Conservation (phyloP, 2,113 vertebrate genomes). For the Carassius auratus region DNA sequence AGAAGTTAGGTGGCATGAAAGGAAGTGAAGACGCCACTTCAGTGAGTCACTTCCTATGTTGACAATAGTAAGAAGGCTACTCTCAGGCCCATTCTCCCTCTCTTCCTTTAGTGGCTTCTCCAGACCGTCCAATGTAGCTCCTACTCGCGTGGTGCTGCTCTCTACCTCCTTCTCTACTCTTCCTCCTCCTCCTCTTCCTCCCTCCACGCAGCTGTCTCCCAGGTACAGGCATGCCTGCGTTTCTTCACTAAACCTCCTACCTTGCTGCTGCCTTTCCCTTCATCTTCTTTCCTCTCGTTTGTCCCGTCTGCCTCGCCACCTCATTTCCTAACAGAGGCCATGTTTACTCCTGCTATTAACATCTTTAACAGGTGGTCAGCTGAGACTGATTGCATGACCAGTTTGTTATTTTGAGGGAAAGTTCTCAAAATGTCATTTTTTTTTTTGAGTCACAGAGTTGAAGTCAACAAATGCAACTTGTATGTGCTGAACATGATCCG, state of each 20-base stretch:
- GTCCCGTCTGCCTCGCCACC: background rate
- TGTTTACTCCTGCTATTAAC: background rate
- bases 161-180: slow-evolving; percentile 76
- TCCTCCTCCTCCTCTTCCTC: slow-evolving; percentile 74
- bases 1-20: background rate
- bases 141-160: slow-evolving; percentile 76
- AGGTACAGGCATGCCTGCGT: slow-evolving; percentile 47
- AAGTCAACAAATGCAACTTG: background rate
- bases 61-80: slow-evolving; percentile 39
- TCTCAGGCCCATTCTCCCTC: slow-evolving; percentile 26
- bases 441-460: too few relatives aligned
- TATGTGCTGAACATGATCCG: background rate
- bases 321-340: background rate
- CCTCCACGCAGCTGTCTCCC: slow-evolving; percentile 71
- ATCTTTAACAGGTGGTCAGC: background rate
- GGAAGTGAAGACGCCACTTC: background rate
- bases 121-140: slow-evolving; percentile 73
- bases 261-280: slow-evolving; percentile 3
- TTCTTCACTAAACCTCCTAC: background rate
- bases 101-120: slow-evolving; percentile 66
- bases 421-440: too few relatives aligned
- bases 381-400: background rate
- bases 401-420: background rate
- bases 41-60: background rate
- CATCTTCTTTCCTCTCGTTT: background rate